phyloP scores from a whole-genome alignment of 35 echinoderm and acorn worm genomes.

The Lytechinus variegatus region DNA sequence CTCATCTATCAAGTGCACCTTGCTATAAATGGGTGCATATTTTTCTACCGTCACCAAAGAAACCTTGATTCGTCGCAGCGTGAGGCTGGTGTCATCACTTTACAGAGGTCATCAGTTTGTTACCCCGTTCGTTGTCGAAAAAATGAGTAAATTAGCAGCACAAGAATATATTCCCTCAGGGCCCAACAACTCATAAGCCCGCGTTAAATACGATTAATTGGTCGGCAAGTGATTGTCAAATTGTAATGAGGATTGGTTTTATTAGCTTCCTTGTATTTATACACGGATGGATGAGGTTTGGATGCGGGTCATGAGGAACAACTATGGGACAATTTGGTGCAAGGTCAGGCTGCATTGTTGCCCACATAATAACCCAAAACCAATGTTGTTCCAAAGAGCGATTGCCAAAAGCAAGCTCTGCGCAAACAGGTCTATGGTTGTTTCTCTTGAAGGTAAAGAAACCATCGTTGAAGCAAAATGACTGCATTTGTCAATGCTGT shows the following conservation, averaged over 20 bases:
- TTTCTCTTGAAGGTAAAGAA: not conserved
- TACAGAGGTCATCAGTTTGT: not conserved
- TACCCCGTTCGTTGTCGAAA: not conserved
- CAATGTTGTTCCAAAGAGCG: conserved; percentile 23
- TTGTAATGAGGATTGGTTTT: conserved; percentile 21
- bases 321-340: conserved; percentile 36
- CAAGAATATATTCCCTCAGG: conserved; percentile 13
- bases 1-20: not conserved
- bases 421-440: not conserved
- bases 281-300: not conserved
- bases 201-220: conserved; percentile 55
- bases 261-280: not conserved
- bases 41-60: not conserved
- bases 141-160: conserved; percentile 34
- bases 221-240: conserved; percentile 52
- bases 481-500: not conserved
- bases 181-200: conserved; percentile 1
- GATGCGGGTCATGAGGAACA: not conserved
- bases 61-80: not conserved
- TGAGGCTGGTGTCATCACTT: not conserved
- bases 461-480: not conserved
- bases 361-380: not conserved
- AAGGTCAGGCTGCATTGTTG: conserved; percentile 11
- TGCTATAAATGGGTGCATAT: not conserved
- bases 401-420: not conserved